Conservation (phyloP, 2,888 invertebrate genomes). For the Nephrotoma flavescens region DNA sequence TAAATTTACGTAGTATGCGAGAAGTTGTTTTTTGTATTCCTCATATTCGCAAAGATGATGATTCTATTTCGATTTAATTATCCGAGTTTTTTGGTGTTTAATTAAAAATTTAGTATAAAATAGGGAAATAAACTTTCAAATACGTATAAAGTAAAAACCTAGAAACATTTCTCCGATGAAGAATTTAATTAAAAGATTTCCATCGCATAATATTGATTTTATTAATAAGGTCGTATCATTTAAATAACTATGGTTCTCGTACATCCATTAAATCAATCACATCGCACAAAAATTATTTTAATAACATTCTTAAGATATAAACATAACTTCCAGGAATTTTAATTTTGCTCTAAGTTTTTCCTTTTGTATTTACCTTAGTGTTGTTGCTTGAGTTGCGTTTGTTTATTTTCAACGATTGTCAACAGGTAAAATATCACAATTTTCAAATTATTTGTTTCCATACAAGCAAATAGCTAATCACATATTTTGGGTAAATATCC, state of each 20-base stretch:
- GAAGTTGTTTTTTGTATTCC: background rate
- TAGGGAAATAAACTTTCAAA: background rate
- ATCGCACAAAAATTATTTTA: background rate
- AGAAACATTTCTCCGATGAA: background rate
- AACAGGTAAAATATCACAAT: background rate
- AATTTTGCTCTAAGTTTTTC: background rate
- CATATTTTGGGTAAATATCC: background rate
- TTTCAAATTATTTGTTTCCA: background rate
- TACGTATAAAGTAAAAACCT: background rate
- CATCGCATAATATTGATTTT: background rate
- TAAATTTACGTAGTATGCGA: background rate
- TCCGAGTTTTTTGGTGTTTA: background rate
- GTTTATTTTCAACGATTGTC: background rate
- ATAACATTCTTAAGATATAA: background rate
- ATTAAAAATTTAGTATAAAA: background rate
- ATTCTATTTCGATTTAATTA: background rate
- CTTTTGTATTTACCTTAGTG: background rate
- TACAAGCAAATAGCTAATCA: background rate
- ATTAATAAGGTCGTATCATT: background rate
- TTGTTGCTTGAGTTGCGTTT: background rate
- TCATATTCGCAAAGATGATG: background rate
- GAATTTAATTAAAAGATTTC: background rate
- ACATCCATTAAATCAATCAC: background rate
- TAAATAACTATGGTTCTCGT: background rate
- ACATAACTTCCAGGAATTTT: background rate